Base-by-base conservation (phyloP, 2,113 vertebrate species). In the Heterochromis multidens region DNA sequence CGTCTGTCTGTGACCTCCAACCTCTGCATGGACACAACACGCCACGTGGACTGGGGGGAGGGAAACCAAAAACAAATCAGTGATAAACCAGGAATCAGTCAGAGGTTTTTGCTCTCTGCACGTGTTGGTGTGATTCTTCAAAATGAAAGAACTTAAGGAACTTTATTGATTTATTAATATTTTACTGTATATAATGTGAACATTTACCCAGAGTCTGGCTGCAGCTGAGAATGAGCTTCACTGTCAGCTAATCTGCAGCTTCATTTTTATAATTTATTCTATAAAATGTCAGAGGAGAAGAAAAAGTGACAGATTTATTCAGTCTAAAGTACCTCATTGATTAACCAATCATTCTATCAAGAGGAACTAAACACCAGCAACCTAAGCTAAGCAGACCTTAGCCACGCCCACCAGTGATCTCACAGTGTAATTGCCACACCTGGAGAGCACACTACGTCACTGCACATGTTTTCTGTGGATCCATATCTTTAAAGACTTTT, bases 1-100 rank as follows among this genome's bases (percentile, higher is more conserved):
- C 95, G 92, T 94, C 90, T 94, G 93, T 94, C 84, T 93, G 92
- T 91, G 94, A 92, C 93, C 91, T 93, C 77, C 59, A 25, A 92
- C 90, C 86, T 89, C 84, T 96, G 95, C 96, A 96, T 96, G 96
- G 95, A 95, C 94, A 94, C 91, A 93, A 95, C 92, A 88, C 74
- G 11, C 79, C 84, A 91, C 83, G 91, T 93, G 94, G 93, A 93
- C 91, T 46, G 93, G 94, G 92, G 94, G 94, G 92, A 87, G 83
- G 84, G 70, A 70, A 84, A 61, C 23, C 83, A 84, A 57, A 27
- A 49, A 67, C 27, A 43, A 21, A 77, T 61, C 3, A n/a, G 21
- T 37, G 17, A 9, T 19, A 54, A 35, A 35, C 59, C 29, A 23
- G 59, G n/a, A 62, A 65, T 40, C 58, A 86, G 81, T 58, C 61